Evolutionary conservation across 2,113 vertebrate genomes (phyloP).

Genomic region (Mesoclemmys tuberculata): DNA sequence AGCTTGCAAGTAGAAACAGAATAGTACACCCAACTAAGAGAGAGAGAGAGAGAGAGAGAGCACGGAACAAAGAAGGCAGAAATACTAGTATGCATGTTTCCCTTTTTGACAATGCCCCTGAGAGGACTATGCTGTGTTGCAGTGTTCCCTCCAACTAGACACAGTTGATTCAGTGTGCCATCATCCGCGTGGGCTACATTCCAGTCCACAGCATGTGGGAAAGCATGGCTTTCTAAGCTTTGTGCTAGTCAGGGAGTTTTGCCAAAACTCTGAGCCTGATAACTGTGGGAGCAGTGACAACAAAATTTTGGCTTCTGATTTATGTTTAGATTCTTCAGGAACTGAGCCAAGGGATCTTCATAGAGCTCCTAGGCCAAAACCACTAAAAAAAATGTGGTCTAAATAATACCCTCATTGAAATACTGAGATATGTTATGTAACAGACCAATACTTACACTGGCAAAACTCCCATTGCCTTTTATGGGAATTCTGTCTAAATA

Average conservation of each 20-base stretch:
- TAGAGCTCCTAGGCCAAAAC: not conserved
- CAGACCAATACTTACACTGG: not conserved
- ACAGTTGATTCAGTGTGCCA: not conserved
- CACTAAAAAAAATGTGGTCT: not conserved
- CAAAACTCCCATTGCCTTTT: not conserved
- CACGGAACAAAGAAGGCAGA: not conserved
- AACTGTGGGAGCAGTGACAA: conserved; percentile 39
- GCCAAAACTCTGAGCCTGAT: conserved; percentile 52
- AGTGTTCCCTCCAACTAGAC: not conserved
- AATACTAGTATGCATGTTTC: not conserved
- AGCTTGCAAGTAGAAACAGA: not conserved
- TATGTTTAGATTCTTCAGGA: not conserved
- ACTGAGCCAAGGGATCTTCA: conserved; percentile 2
- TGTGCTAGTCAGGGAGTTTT: conserved; percentile 2
- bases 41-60: not conserved
- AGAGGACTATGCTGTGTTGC: not conserved
- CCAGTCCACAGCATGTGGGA: conserved; percentile 37
- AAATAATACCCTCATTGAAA: not conserved
- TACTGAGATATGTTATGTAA: not conserved
- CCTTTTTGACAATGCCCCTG: not conserved
- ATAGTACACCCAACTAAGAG: not conserved
- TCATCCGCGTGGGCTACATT: conserved; percentile 24
- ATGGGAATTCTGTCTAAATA: not conserved
- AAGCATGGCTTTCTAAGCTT: conserved; percentile 8
- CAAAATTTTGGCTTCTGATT: conserved; percentile 37